Evolutionary conservation across 2,113 vertebrate species (phyloP).

Genomic region (Irena cyanogastra): DNA sequence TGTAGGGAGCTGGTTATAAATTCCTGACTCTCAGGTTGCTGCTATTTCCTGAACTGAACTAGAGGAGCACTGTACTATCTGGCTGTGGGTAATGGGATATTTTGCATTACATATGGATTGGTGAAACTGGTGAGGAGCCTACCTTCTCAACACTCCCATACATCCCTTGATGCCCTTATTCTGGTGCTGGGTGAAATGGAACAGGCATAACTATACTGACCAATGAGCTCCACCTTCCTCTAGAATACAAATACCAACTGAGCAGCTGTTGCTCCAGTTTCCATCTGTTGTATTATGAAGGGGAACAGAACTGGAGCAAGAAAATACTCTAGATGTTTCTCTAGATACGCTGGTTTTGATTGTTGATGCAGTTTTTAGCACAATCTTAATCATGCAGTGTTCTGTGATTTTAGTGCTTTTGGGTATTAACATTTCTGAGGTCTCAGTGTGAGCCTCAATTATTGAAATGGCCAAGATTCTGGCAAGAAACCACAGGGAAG

Average conservation of each 20-base stretch:
- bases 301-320: background rate
- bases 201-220: background rate
- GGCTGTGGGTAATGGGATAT: background rate
- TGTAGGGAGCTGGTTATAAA: constrained; percentile 46
- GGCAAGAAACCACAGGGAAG: constrained; percentile 63
- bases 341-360: background rate
- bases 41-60: constrained; percentile 45
- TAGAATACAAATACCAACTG: background rate
- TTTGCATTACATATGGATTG: background rate
- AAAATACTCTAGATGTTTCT: background rate
- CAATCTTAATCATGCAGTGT: background rate
- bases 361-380: background rate
- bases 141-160: background rate
- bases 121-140: background rate
- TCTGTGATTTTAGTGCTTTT: constrained; percentile 30
- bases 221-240: background rate
- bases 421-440: constrained; percentile 59
- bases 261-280: background rate
- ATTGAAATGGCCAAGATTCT: constrained; percentile 59
- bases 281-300: background rate
- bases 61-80: background rate
- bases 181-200: background rate
- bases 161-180: background rate
- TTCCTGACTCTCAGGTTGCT: constrained; percentile 43
- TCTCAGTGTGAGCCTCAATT: constrained; percentile 46